These are phyloP conservation scores for Orientallactaga sibirica DNA, from an alignment of 2,797 vertebrate genomes.

Conservation along the genomic window DNA sequence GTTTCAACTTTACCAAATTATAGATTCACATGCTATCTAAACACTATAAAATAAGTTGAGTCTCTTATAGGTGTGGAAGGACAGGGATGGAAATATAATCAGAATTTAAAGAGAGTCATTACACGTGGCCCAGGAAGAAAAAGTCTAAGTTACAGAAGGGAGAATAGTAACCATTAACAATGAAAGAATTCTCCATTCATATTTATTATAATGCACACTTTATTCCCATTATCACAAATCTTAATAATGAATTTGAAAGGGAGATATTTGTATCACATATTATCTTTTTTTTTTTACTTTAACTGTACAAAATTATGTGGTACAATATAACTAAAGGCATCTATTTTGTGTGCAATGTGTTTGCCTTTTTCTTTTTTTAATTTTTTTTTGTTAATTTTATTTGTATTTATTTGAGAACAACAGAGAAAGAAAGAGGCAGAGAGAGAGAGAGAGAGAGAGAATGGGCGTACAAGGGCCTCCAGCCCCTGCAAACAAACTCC, in stretches of 20 bases:
- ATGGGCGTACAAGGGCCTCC: no score
- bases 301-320: neutral
- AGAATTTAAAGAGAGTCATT: neutral
- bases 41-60: neutral
- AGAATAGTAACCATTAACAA: neutral
- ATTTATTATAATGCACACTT: neutral
- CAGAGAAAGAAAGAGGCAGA: no score
- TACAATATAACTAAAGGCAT: neutral
- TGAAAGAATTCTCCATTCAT: neutral
- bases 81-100: neutral
- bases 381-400: no score
- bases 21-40: neutral
- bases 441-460: no score
- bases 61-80: neutral
- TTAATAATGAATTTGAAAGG: neutral
- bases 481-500: no score
- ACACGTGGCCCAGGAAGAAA: neutral
- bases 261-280: neutral
- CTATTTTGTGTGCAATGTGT: neutral
- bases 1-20: neutral
- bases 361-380: neutral
- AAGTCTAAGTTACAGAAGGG: neutral
- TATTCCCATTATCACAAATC: neutral
- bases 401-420: no score
- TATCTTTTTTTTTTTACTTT: neutral